These are phyloP conservation scores for Paralichthys olivaceus DNA, from an alignment of 2,113 vertebrate species.

Conservation along the genomic window DNA sequence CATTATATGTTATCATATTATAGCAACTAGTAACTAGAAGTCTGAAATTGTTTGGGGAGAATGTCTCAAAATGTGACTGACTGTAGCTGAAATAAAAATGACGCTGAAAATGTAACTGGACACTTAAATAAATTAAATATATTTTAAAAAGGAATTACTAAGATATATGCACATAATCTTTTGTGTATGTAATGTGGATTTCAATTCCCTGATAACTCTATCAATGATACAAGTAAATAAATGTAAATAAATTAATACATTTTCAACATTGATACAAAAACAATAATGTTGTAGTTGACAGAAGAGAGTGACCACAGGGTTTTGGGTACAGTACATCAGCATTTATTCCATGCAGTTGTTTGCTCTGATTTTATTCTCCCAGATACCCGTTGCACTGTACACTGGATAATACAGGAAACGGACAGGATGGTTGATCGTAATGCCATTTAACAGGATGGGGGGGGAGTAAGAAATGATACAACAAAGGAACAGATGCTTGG, in stretches of 20 bases:
- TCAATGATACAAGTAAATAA: too few relatives aligned
- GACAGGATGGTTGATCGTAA: slow-evolving; percentile 82
- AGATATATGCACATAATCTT: too few relatives aligned
- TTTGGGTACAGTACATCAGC: slow-evolving; percentile 89
- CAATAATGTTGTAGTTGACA: background rate
- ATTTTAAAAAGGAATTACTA: too few relatives aligned
- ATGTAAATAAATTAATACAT: background rate
- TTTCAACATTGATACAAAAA: background rate
- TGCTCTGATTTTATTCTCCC: slow-evolving; percentile 90
- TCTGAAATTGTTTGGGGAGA: too few relatives aligned
- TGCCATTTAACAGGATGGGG: slow-evolving; percentile 74
- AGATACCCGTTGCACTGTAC: slow-evolving; percentile 87
- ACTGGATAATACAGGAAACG: slow-evolving; percentile 84
- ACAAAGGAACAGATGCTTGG: slow-evolving; percentile 66
- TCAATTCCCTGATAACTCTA: background rate
- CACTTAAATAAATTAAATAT: too few relatives aligned
- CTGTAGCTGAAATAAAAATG: too few relatives aligned
- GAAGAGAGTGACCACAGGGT: slow-evolving; percentile 25
- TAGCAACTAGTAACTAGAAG: too few relatives aligned
- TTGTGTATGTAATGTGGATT: too few relatives aligned
- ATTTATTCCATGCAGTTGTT: slow-evolving; percentile 97
- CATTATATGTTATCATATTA: too few relatives aligned
- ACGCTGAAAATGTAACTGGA: too few relatives aligned
- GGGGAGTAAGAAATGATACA: slow-evolving; percentile 46
- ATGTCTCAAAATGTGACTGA: too few relatives aligned